These are phyloP conservation scores for Solenodon paradoxus DNA, from an alignment of 2,113 vertebrate genomes.

Conservation along the genomic window DNA sequence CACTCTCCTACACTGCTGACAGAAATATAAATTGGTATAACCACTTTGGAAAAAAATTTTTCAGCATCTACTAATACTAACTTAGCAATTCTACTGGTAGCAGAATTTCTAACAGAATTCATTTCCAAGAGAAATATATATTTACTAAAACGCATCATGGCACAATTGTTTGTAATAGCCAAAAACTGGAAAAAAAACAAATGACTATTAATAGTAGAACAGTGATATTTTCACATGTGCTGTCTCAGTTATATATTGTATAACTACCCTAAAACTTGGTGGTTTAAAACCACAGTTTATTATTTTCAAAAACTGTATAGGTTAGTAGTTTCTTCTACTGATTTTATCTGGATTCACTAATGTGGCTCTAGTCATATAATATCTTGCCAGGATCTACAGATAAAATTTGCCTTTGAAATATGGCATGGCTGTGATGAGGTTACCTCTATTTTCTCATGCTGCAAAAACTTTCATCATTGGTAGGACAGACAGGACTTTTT, in stretches of 20 bases:
- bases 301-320: neutral
- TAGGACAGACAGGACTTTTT: neutral
- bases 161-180: too few species aligned
- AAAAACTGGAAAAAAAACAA: neutral
- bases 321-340: neutral
- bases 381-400: neutral
- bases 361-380: neutral
- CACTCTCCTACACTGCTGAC: neutral
- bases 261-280: neutral
- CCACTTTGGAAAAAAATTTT: neutral
- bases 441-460: neutral
- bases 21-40: neutral
- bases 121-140: neutral
- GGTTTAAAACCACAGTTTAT: neutral
- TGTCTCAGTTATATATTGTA: neutral
- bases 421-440: neutral
- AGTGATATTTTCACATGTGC: neutral
- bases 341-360: neutral
- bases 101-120: neutral
- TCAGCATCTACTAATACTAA: neutral
- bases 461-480: neutral
- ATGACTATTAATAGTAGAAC: neutral
- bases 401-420: neutral
- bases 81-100: neutral
- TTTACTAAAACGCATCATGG: neutral